phyloP scores from a whole-genome alignment of 2,113 vertebrate species.

The Caranx ignobilis region DNA sequence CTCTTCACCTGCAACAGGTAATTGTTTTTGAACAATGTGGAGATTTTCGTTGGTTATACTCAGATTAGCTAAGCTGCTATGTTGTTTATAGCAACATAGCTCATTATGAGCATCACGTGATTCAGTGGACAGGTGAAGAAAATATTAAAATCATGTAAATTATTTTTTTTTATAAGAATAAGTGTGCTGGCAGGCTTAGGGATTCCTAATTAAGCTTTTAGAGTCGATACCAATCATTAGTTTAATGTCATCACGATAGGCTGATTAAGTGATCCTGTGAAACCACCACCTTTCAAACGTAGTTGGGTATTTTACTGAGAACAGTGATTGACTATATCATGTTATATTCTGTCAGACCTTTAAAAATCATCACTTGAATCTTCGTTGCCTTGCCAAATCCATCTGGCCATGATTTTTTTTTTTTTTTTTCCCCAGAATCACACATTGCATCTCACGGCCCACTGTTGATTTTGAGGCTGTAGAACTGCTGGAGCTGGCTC shows the following conservation, averaged over 20 bases:
- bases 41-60: background rate
- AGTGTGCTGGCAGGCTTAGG: too few relatives aligned
- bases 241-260: too few relatives aligned
- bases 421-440: constrained; percentile 40
- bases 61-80: background rate
- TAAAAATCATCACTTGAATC: background rate
- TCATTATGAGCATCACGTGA: background rate
- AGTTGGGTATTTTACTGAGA: background rate
- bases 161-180: background rate
- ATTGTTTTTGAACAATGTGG: background rate
- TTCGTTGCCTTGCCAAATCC: background rate
- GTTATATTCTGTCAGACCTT: background rate
- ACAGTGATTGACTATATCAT: background rate
- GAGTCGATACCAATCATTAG: too few relatives aligned
- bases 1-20: background rate
- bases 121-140: background rate
- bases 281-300: too few relatives aligned
- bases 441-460: constrained; percentile 26
- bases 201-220: too few relatives aligned
- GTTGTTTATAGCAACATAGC: background rate
- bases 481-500: background rate
- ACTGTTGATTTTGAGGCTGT: background rate
- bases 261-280: background rate
- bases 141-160: background rate
- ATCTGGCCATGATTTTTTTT: constrained; percentile 24